Base-by-base conservation (phyloP, 2,888 invertebrate species). In the Limnephilus auricula region DNA sequence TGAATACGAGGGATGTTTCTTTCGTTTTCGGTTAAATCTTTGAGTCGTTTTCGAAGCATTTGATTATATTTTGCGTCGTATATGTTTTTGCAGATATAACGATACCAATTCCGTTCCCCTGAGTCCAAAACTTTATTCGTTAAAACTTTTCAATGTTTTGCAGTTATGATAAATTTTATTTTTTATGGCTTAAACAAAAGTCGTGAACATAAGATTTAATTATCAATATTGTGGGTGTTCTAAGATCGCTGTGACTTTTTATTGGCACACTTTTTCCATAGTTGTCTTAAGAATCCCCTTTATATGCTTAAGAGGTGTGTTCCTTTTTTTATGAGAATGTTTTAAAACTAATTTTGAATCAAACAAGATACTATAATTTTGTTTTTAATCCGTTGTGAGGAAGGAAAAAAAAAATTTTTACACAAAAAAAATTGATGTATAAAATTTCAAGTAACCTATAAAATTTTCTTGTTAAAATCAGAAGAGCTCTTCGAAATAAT, bases 1-100 rank as follows among this genome's bases (percentile, higher is more conserved):
- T 78, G 79, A 90, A 85, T 86, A 45, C 32, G 32, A 50, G 12
- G n/a, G 37, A 32, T 90, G 80, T 86, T 87, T 80, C 30, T 10
- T 45, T 25, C 13, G 31, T 79, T 84, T 83, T 89, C 45, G 79
- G 90, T 50, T 85, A 91, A 82, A 86, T 91, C 50, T 65, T 80
- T 45, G 45, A 79, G 91, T 87, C 91, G 89, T 90, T 91, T 87
- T 87, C 65, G 80, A 87, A 90, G 86, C 65, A 91, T 91, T 89
- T 91, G 90, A 90, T 91, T 91, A 91, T 90, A 90, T 91, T 89
- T 91, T 87, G 79, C 65, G 78, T 85, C 84, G 90, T 82, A 50
- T 78, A 15, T 25, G 10, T 18, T 30, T 88, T 34, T 88, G 18
- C 3, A 78, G 65, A 78, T 32, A 50, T 88, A 88, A 88, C 65